A percentile compares a stretch with the other conserved stretches of the same genome.
Evolutionary conservation across 2,888 invertebrate species (phyloP).

Genomic region (Harmothoe impar): DNA sequence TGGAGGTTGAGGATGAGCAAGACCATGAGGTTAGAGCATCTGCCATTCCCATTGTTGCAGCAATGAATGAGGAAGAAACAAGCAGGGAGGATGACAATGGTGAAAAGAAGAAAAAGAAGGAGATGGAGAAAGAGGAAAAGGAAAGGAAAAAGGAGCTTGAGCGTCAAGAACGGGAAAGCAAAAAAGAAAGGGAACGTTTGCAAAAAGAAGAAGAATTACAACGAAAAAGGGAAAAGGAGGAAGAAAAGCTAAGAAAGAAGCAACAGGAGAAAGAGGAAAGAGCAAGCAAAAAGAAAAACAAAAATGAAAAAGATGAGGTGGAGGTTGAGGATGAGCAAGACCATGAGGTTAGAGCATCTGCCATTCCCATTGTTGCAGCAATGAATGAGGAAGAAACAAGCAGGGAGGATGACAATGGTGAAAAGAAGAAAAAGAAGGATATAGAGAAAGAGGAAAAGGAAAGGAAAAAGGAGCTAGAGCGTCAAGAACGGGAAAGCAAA

Average conservation of each 20-base stretch:
- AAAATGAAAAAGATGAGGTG: conserved; percentile 3
- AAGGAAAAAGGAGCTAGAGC: not conserved
- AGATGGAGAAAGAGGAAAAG: conserved; percentile 31
- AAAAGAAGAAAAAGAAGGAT: conserved; percentile 31
- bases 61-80: not conserved
- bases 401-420: not conserved
- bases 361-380: not conserved
- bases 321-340: not conserved
- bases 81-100: not conserved
- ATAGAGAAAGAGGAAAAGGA: not conserved
- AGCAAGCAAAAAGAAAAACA: not conserved
- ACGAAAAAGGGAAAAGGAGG: conserved; percentile 25
- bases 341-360: not conserved
- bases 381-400: not conserved
- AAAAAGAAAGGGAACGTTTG: not conserved
- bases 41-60: not conserved
- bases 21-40: not conserved
- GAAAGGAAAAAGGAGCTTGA: not conserved
- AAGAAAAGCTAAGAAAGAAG: no score
- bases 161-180: not conserved
- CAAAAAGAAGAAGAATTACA: not conserved
- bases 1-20: not conserved
- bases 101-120: conserved; percentile 12
- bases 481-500: not conserved
- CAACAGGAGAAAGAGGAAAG: not conserved